These are phyloP conservation scores for Dermochelys coriacea DNA, from an alignment of 2,797 vertebrate species.

Conservation along the genomic window DNA sequence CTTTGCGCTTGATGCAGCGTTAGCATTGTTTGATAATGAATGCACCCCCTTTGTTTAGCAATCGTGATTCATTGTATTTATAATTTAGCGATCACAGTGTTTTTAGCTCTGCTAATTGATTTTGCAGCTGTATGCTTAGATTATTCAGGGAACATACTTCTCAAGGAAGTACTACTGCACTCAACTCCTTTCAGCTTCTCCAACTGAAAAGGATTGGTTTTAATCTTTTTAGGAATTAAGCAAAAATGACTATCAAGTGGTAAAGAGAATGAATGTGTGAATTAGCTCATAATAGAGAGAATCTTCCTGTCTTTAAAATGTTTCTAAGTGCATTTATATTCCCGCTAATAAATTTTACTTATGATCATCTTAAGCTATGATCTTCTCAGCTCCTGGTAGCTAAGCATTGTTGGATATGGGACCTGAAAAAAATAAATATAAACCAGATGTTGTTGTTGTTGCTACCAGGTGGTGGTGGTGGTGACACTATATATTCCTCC, in stretches of 20 bases:
- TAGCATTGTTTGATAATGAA: slow-evolving; percentile 1
- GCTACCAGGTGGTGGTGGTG: not conserved
- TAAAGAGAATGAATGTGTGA: not conserved
- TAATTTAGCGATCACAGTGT: slow-evolving; percentile 8
- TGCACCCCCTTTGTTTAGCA: slow-evolving; percentile 19
- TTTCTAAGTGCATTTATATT: not conserved
- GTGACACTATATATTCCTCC: not conserved
- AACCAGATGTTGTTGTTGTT: not conserved
- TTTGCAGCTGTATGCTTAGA: slow-evolving; percentile 51
- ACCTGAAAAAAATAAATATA: not conserved
- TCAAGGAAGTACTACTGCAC: not conserved
- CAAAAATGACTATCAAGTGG: not conserved
- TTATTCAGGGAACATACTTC: slow-evolving; percentile 8
- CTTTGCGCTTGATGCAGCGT: not conserved
- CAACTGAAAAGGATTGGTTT: not conserved
- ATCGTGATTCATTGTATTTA: not conserved
- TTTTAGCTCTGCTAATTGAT: slow-evolving; percentile 21
- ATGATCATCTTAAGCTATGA: not conserved
- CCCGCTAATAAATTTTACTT: not conserved
- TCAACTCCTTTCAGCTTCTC: not conserved
- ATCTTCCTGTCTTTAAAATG: not conserved
- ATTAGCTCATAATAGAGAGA: not conserved
- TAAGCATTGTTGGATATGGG: not conserved
- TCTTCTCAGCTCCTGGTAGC: not conserved
- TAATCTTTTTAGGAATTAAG: not conserved